Evolutionary conservation across 1,140 invertebrate genomes (phyloP).

Genomic region (Phortica variegata): DNA sequence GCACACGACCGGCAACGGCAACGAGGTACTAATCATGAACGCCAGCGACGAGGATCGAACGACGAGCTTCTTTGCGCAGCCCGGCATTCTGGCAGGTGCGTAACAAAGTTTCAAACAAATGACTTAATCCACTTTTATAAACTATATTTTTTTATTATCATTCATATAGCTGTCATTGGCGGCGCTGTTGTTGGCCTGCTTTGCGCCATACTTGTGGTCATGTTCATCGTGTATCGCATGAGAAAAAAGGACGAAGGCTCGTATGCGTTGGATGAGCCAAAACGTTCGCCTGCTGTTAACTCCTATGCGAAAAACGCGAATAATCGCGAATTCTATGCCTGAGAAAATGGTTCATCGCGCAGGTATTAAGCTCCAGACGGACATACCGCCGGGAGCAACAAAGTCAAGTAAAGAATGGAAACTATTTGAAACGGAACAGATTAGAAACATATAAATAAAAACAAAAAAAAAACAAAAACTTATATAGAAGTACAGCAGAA

Average conservation of each 20-base stretch:
- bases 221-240: constrained; percentile 99
- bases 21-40: constrained; percentile 76
- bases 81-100: constrained; percentile 89
- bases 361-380: constrained; percentile 42
- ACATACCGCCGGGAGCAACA: too few relatives aligned
- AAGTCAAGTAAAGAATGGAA: background rate
- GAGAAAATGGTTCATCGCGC: constrained; percentile 62
- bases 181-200: constrained; percentile 95
- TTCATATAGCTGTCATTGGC: constrained; percentile 93
- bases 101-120: background rate
- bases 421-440: background rate
- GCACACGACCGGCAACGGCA: constrained; percentile 49
- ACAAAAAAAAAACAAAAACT: background rate
- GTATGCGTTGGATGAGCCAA: constrained; percentile 95
- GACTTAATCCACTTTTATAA: background rate
- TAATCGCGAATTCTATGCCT: constrained; percentile 93
- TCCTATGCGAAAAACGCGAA: constrained; percentile 87
- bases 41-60: constrained; percentile 78
- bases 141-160: constrained; percentile 3
- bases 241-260: constrained; percentile 99
- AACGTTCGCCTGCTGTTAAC: constrained; percentile 85
- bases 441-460: constrained; percentile 6
- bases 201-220: constrained; percentile 96
- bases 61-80: constrained; percentile 90
- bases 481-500: constrained; percentile 11